phyloP scores from a whole-genome alignment of 2,113 vertebrate species.

The Pelmatolapia mariae region DNA sequence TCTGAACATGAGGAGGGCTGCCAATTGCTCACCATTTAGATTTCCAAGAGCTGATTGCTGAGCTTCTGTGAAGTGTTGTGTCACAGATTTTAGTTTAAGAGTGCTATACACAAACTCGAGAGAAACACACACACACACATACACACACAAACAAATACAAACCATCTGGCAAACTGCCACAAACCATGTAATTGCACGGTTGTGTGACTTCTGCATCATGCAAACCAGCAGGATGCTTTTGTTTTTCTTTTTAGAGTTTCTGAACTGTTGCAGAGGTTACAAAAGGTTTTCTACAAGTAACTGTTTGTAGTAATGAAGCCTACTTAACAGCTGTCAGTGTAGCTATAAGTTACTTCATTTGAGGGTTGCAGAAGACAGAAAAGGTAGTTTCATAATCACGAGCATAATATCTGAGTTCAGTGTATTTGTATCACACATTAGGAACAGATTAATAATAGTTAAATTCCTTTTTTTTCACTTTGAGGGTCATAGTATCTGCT shows the following conservation, averaged over 20 bases:
- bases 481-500: background rate
- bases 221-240: background rate
- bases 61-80: slow-evolving; percentile 16
- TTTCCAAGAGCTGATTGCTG: slow-evolving; percentile 40
- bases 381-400: background rate
- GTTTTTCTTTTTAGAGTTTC: background rate
- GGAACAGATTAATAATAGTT: background rate
- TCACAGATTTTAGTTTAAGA: slow-evolving; percentile 29
- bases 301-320: background rate
- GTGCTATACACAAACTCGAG: background rate
- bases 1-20: slow-evolving; percentile 29
- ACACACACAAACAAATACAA: slow-evolving; percentile 4
- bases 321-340: background rate
- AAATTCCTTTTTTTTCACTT: background rate
- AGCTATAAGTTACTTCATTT: slow-evolving; percentile 6
- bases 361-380: background rate
- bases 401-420: background rate
- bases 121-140: background rate
- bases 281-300: background rate
- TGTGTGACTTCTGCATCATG: background rate
- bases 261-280: background rate
- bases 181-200: background rate
- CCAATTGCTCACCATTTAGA: slow-evolving; percentile 32
- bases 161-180: slow-evolving; percentile 7
- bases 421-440: background rate